phyloP scores from a whole-genome alignment of 1,140 invertebrate species.

The Trinorchestia longiramus region DNA sequence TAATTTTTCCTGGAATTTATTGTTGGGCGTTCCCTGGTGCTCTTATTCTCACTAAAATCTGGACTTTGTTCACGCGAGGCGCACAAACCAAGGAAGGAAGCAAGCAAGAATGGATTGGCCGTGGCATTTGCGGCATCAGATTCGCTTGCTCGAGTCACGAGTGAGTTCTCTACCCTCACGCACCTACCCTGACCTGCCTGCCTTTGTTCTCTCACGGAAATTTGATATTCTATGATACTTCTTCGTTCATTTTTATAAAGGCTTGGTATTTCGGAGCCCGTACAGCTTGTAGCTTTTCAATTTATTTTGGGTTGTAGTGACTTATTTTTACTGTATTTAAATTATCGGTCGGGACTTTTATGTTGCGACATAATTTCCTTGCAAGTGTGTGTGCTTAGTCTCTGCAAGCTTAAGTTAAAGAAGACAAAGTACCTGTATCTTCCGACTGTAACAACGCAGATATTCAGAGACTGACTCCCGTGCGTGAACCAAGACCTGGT shows the following conservation, averaged over 20 bases:
- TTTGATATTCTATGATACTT: not conserved
- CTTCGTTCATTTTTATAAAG: not conserved
- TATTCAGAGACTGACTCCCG: not conserved
- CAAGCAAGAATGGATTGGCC: not conserved
- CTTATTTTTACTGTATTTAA: no score
- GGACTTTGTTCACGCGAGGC: conserved; percentile 16
- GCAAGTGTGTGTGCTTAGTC: not conserved
- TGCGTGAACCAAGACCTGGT: not conserved
- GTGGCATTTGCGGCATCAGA: conserved; percentile 14
- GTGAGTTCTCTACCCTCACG: not conserved
- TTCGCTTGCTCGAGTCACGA: not conserved
- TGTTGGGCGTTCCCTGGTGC: conserved; percentile 12
- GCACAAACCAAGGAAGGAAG: not conserved
- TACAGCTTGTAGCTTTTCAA: no score
- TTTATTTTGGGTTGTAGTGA: no score
- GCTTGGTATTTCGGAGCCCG: not conserved
- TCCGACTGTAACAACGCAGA: not conserved
- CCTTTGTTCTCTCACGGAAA: not conserved
- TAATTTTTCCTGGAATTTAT: conserved; percentile 2
- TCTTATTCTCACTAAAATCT: conserved; percentile 28
- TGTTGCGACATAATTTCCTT: no score
- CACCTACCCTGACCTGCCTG: not conserved
- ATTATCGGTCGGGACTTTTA: no score
- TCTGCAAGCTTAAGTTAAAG: not conserved
- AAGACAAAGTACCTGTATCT: not conserved